Conservation (phyloP, 2,888 invertebrate species). For the Napeogenes inachia region DNA sequence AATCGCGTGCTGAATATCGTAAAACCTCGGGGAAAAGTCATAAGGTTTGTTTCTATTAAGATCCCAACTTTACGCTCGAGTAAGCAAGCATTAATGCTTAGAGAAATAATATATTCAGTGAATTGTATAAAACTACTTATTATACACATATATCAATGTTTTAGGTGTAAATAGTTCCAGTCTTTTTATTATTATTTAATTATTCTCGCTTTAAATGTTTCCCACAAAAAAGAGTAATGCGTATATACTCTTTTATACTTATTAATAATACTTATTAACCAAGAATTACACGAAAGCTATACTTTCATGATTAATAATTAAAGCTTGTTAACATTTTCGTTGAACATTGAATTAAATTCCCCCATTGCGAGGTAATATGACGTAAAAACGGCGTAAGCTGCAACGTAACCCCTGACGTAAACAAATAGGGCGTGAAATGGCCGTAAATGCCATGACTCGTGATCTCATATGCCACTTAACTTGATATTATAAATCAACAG, state of each 20-base stretch:
- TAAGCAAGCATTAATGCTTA: not conserved
- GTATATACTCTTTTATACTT: too few relatives aligned
- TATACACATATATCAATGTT: too few relatives aligned
- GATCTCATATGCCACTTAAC: conserved; percentile 11
- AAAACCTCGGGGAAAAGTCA: conserved; percentile 10
- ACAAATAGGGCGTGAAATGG: conserved; percentile 16
- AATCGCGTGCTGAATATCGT: conserved; percentile 14
- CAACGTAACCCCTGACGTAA: conserved; percentile 17
- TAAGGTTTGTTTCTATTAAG: not conserved
- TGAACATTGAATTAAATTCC: too few relatives aligned
- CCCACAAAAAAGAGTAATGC: too few relatives aligned
- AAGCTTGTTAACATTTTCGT: too few relatives aligned
- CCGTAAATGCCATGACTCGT: conserved; percentile 10
- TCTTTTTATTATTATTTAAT: too few relatives aligned
- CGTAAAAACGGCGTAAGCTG: conserved; percentile 4
- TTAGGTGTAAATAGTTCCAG: too few relatives aligned
- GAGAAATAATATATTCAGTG: not conserved
- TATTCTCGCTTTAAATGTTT: too few relatives aligned
- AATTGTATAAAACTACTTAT: not conserved
- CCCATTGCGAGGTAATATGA: conserved; percentile 1
- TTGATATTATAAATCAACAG: not conserved
- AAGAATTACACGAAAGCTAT: too few relatives aligned
- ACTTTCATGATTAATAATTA: too few relatives aligned
- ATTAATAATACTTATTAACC: too few relatives aligned
- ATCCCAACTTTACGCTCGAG: not conserved